Base-by-base conservation (phyloP, 2,797 vertebrate species). In the Poeciliopsis gracilis region DNA sequence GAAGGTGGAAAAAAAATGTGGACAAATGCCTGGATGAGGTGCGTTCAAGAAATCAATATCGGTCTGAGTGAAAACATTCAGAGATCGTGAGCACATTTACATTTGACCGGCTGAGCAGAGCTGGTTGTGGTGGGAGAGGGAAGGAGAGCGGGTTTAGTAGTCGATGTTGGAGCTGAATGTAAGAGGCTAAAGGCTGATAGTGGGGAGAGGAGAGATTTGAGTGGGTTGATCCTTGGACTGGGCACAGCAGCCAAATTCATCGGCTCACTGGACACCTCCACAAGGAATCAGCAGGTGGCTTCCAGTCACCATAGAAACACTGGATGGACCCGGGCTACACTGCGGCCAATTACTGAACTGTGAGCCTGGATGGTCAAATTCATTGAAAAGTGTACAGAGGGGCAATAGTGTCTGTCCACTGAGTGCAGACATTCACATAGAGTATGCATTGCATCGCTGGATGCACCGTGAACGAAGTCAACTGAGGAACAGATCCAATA, bases 301-400 rank as follows among this genome's bases (percentile, higher is more conserved):
- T 85, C 86, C 79, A 76, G 88, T 94, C 88, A 76, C 91, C 88
- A 93, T 93, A 89, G 92, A 91, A 93, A 95, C 91, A 84, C 75
- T 78, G 86, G 78, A 77, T 43, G 61, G 87, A 76, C 77, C 53
- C 59, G 81, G 80, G 70, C 82, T 87, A 86, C 85, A 81, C 28
- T 66, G 78, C 82, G 86, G 84, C 87, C 90, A 91, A 91, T 92
- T 89, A 94, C 82, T 87, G 81, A 66, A 80, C 77, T 88, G 81
- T 76, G 89, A 91, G 90, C 80, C 81, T 86, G 89, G 85, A 76
- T 90, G 92, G 88, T 91, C 87, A 71, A 71, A 86, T 87, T 88
- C 87, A 92, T 89, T 85, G 88, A 85, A 91, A 91, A 90, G 86
- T 77, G 88, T 79, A 84, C 87, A 77, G 74, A 83, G 76, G 84